Conservation (phyloP, 1,140 invertebrate genomes). For the Cecropterus lyciades region DNA sequence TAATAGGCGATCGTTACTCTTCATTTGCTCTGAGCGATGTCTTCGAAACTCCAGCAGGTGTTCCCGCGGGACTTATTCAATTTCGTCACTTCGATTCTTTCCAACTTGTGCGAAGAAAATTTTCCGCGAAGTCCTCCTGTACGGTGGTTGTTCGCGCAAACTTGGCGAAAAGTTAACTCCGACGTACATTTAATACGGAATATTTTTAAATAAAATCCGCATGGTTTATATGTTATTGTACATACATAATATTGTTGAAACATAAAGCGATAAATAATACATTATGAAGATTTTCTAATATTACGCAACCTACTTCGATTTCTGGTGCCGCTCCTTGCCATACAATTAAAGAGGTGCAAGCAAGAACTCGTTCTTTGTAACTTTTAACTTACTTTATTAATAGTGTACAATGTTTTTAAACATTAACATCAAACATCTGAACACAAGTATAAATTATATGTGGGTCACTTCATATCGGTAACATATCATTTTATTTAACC, state of each 20-base stretch:
- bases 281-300: too few species aligned
- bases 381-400: too few species aligned
- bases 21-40: constrained; percentile 50
- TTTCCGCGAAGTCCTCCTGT: constrained; percentile 1
- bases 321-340: too few species aligned
- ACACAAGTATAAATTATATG: too few species aligned
- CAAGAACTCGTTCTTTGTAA: too few species aligned
- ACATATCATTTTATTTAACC: too few species aligned
- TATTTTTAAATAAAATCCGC: constrained; percentile 14
- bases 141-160: constrained; percentile 11
- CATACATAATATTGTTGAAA: neutral
- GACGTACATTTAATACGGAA: constrained; percentile 20
- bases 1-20: constrained; percentile 53
- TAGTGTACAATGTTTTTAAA: too few species aligned
- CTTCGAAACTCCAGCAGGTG: constrained; percentile 38
- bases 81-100: constrained; percentile 46
- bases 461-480: too few species aligned
- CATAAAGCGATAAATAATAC: too few species aligned
- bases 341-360: too few species aligned
- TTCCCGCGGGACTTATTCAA: constrained; percentile 47
- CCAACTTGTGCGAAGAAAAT: constrained; percentile 21
- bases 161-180: constrained; percentile 17
- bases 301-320: too few species aligned
- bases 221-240: neutral
- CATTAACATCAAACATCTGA: too few species aligned